These are phyloP conservation scores for Hemiprocne comata DNA, from an alignment of 2,113 vertebrate species.

Conservation along the genomic window DNA sequence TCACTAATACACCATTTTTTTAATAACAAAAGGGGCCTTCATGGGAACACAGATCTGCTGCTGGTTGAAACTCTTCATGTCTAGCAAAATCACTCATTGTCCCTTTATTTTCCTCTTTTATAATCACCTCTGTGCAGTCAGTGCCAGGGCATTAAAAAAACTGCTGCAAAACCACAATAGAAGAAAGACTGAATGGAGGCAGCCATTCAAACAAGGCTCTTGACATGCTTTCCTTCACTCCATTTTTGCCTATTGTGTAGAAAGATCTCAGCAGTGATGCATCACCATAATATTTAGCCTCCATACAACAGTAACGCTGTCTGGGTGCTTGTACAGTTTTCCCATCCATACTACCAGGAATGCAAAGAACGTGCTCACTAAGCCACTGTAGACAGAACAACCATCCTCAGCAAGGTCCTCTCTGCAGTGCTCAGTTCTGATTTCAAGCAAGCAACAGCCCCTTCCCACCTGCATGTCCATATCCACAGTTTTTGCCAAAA, in stretches of 20 bases:
- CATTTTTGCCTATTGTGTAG: not conserved
- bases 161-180: not conserved
- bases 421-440: not conserved
- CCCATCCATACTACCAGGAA: not conserved
- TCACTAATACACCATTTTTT: not conserved
- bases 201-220: not conserved
- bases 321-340: not conserved
- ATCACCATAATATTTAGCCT: not conserved
- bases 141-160: not conserved
- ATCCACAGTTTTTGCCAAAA: not conserved
- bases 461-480: not conserved
- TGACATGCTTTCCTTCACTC: not conserved
- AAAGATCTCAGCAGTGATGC: not conserved
- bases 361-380: not conserved
- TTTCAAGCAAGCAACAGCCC: not conserved
- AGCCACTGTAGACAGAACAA: not conserved
- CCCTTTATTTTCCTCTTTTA: not conserved
- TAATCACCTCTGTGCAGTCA: not conserved
- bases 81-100: not conserved
- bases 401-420: not conserved
- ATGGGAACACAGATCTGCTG: not conserved
- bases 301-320: not conserved
- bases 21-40: not conserved
- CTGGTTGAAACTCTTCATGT: not conserved
- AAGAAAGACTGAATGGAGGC: not conserved